phyloP scores from a whole-genome alignment of 2,113 vertebrate genomes.

The Vombatus ursinus region DNA sequence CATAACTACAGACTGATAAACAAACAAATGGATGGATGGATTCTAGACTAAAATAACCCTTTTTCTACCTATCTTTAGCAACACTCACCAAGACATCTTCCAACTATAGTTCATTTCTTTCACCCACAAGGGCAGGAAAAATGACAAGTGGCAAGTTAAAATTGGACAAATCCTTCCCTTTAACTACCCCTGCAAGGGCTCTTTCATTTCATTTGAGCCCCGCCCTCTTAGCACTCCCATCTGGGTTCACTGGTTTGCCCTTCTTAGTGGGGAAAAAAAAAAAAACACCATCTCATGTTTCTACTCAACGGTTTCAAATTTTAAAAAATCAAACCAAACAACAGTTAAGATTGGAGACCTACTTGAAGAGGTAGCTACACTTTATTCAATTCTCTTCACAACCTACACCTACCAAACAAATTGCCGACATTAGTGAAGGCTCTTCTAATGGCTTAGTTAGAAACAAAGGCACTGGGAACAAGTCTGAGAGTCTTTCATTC shows the following conservation, averaged over 20 bases:
- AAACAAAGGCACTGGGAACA: background rate
- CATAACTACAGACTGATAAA: background rate
- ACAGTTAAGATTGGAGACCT: background rate
- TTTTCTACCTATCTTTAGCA: background rate
- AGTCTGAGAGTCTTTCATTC: background rate
- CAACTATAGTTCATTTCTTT: slow-evolving; percentile 9
- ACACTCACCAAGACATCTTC: background rate
- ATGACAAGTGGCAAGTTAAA: background rate
- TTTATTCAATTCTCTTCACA: background rate
- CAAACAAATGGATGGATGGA: background rate
- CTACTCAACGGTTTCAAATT: background rate
- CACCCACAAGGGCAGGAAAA: background rate
- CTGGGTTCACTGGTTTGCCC: background rate
- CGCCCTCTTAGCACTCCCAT: background rate
- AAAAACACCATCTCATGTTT: background rate
- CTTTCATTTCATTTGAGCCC: background rate
- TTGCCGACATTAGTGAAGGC: background rate
- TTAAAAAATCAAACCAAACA: background rate
- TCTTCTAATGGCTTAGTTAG: background rate
- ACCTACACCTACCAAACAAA: background rate
- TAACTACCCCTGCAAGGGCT: background rate
- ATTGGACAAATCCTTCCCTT: background rate
- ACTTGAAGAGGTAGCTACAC: background rate
- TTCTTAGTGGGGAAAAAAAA: background rate
- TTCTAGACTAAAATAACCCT: slow-evolving; percentile 21